Evolutionary conservation across 1,140 invertebrate genomes (phyloP), one percentile per base, ranked within the genome.

Genomic region (Drosophila ogumai): DNA sequence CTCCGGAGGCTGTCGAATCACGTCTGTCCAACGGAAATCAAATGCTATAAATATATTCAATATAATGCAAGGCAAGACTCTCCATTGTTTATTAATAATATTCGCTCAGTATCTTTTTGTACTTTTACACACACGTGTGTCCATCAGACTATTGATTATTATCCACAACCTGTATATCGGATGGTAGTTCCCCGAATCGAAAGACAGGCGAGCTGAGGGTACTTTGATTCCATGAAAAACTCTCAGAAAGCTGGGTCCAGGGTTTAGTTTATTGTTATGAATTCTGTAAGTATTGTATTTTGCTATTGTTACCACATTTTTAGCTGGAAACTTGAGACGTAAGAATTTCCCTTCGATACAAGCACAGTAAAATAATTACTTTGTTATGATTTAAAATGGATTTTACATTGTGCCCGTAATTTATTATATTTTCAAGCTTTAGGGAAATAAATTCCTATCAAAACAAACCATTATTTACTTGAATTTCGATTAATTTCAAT

Each of bases 41-140:
- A 52, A 15, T 6, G 34, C 63, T 68, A 66, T 66, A 66, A 66
- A 66, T 68, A 68, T 28, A 50, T 52, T 44, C 64, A 66, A 68
- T 68, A 65, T 49, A 41, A 68, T 50, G 44, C 28, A 34, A 66
- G 2, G 60, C 46, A 34, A 28, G 44, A 47, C 44, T 28, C 47
- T 32, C 25, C 25, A 69, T 69, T 69, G 66, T 69, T 66, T 66
- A 43, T 50, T 40, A 44, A 55, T 67, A 46, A 38, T 49, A 46
- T 44, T 57, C 55, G 13, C 32, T 2, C 58, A 46, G 28, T 71
- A 38, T n/a, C 66, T 72, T 71, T 58, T 71, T 58, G 66, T 50
- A 34, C 52, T 36, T 58, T 69, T 22, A 41, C 68, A 72, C 68
- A 72, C 68, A 36, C 50, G 50, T 54, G 68, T 72, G 64, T 28